These are phyloP conservation scores for Halcyon smyrnensis DNA, from an alignment of 2,797 vertebrate species.

Conservation along the genomic window DNA sequence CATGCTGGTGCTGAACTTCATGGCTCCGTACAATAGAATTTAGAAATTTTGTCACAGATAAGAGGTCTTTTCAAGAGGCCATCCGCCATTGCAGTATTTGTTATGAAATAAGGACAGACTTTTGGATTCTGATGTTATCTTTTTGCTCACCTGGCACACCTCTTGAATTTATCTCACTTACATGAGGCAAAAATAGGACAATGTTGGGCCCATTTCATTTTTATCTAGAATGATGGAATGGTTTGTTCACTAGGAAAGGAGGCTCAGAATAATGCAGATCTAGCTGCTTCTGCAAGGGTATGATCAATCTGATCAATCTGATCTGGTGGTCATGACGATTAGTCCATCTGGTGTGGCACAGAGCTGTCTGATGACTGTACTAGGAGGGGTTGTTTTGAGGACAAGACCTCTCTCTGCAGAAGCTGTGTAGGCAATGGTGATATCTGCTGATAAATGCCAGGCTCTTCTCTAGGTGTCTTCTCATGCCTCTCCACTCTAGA, in stretches of 20 bases:
- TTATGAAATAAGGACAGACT: background rate
- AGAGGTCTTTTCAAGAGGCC: background rate
- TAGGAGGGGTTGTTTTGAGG: background rate
- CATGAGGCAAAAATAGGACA: background rate
- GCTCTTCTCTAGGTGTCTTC: background rate
- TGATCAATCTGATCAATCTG: background rate
- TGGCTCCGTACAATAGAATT: background rate
- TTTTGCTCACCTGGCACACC: background rate
- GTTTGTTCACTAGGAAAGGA: background rate
- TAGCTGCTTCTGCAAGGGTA: background rate
- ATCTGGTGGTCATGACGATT: background rate
- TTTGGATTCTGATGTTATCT: background rate
- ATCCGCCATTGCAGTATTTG: background rate
- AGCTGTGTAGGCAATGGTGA: background rate
- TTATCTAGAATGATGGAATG: background rate
- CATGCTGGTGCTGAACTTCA: background rate
- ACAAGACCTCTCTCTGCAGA: background rate
- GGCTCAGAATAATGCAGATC: background rate
- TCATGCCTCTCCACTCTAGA: background rate
- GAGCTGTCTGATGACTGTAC: background rate
- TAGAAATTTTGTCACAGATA: background rate
- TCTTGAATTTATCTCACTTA: background rate
- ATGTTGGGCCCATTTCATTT: background rate
- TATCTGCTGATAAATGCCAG: background rate
- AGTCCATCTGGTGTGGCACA: background rate